Evolutionary conservation across 2,888 invertebrate species (phyloP), one percentile per base, ranked within the genome.

Genomic region (Pemphredon lugubris): DNA sequence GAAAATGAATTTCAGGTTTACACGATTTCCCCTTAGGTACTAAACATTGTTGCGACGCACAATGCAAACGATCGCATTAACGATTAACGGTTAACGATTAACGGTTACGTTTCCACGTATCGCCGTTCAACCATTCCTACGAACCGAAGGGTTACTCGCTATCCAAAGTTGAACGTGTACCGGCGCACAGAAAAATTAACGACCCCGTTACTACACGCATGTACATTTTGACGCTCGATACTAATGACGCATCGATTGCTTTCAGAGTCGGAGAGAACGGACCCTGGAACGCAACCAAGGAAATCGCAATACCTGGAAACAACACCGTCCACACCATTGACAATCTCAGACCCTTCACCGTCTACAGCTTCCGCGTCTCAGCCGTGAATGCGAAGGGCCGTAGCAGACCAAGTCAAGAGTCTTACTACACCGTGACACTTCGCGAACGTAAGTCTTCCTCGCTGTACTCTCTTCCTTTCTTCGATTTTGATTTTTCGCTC

Each of bases 341-440:
- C 74, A 92, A 91, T 67, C 91, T 96, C 78, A 91, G 92, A 77
- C 95, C 95, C 48, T 95, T 93, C 90, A 95, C 94, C 50, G 94
- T 94, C 64, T 95, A 96, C 91, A 94, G 93, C 86, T 94, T 95
- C 90, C 92, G 94, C 64, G 92, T 95, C 77, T 90, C 93, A 82
- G 94, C 94, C 50, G 93, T 94, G 66, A 96, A 95, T 89, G 92
- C 92, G 73, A 92, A 94, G 90, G 95, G 95, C 77, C 90, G 91
- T 71, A 94, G 94, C 88, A 91, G 91, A 68, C 93, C 94, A 76
- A 93, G 94, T 89, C 92, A 92, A 87, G 93, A 93, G 85, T 94
- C 94, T 61, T 94, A 94, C 90, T 94, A 93, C 90, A 94, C 94
- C 91, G 93, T 94, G 79, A 95, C 95, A 57, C 91, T 94, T 75